These are phyloP conservation scores for Scaptodrosophila lebanonensis DNA, from an alignment of 1,140 invertebrate genomes.

Conservation along the genomic window DNA sequence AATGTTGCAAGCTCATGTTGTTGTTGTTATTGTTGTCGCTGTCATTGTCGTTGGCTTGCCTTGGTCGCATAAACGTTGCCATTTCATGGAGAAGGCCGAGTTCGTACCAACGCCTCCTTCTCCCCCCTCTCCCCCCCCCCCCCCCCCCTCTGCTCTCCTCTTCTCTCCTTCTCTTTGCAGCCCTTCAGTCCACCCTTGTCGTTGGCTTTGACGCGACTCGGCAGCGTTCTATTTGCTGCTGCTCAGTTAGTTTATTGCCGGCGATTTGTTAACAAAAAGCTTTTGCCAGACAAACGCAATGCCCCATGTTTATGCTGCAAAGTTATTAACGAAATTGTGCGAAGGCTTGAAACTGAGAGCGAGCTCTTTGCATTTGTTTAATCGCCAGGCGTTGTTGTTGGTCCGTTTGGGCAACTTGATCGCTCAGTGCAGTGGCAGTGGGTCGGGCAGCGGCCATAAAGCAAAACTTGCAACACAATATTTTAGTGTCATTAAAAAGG, in stretches of 20 bases:
- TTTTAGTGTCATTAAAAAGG: slow-evolving; percentile 51
- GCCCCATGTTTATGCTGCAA: slow-evolving; percentile 59
- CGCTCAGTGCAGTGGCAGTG: slow-evolving; percentile 16
- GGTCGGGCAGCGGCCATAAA: slow-evolving; percentile 37
- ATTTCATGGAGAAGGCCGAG: neutral
- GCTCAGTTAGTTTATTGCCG: slow-evolving; percentile 66
- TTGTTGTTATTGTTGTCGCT: neutral
- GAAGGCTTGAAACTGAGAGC: slow-evolving; percentile 53
- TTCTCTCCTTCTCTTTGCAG: neutral
- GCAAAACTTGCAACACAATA: slow-evolving; percentile 56
- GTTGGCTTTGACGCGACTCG: slow-evolving; percentile 54
- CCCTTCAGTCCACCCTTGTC: slow-evolving; percentile 10
- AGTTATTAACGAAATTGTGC: slow-evolving; percentile 68
- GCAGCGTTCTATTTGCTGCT: too few relatives aligned
- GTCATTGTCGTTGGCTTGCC: too few relatives aligned
- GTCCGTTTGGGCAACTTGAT: slow-evolving; percentile 52
- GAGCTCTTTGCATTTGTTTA: slow-evolving; percentile 27
- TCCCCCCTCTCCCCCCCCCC: too few relatives aligned
- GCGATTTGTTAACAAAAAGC: slow-evolving; percentile 61
- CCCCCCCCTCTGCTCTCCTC: too few relatives aligned
- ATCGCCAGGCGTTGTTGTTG: too few relatives aligned
- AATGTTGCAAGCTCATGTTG: too few relatives aligned
- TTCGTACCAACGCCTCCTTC: neutral
- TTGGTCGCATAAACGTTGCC: neutral
- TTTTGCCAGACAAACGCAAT: slow-evolving; percentile 12